A percentile compares a stretch with the other conserved stretches of the same genome.
Conservation (phyloP, 2,797 vertebrate genomes). For the Babyrousa celebensis region DNA sequence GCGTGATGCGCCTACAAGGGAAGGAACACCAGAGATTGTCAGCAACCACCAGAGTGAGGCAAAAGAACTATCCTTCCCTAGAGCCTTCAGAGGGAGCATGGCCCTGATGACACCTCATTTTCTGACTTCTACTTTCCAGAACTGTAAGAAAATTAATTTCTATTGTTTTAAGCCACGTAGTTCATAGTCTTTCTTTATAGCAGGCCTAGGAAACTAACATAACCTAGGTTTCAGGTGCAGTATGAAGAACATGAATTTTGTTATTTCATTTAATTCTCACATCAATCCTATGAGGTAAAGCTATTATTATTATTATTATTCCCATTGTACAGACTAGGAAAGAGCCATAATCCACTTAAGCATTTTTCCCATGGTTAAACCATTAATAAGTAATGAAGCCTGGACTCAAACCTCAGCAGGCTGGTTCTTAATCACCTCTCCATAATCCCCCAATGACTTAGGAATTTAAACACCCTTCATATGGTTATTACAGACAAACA, state of each 20-base stretch:
- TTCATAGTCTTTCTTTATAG: neutral
- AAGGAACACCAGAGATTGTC: neutral
- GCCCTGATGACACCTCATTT: neutral
- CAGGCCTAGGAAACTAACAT: neutral
- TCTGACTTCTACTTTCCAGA: neutral
- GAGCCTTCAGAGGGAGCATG: neutral
- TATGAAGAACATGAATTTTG: neutral
- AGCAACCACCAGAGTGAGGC: neutral
- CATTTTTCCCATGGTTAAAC: neutral
- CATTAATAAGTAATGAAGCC: neutral
- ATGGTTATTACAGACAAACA: neutral
- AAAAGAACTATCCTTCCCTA: neutral
- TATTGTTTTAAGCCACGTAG: neutral
- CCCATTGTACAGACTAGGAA: neutral
- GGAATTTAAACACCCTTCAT: neutral
- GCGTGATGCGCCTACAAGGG: neutral
- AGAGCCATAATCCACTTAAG: neutral
- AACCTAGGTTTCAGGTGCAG: neutral
- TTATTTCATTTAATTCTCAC: conserved; percentile 3
- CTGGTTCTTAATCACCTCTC: neutral
- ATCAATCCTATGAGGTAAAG: neutral
- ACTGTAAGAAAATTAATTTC: neutral
- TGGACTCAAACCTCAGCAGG: neutral
- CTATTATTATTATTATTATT: neutral
- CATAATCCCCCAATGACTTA: neutral